Evolutionary conservation across 2,888 invertebrate species (phyloP).

Genomic region (Scelioninae gen. 1): DNA sequence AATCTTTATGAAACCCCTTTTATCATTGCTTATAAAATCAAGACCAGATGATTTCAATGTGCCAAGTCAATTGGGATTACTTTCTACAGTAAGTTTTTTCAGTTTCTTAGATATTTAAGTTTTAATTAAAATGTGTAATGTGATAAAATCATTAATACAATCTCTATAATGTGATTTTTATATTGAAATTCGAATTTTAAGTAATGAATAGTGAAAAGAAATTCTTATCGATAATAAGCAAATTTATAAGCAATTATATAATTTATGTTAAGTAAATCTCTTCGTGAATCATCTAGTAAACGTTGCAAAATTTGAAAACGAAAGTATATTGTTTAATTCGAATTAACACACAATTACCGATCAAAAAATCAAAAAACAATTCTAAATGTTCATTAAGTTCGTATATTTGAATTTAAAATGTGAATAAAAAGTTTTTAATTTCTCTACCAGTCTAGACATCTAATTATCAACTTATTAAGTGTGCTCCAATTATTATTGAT

Average conservation of each 20-base stretch:
- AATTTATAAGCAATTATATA: no score
- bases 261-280: background rate
- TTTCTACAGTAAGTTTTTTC: constrained; percentile 5
- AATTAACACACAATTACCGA: constrained; percentile 12
- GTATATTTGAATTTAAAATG: constrained; percentile 6
- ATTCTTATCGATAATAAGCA: no score
- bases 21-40: no score
- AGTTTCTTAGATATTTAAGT: no score
- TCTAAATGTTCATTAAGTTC: background rate
- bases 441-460: background rate
- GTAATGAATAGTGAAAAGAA: no score
- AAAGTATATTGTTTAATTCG: no score
- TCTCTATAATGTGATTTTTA: no score
- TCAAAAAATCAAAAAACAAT: background rate
- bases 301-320: background rate
- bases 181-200: no score
- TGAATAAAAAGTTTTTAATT: background rate
- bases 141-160: no score
- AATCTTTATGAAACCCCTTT: no score
- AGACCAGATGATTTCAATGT: no score
- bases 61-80: background rate
- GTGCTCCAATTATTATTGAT: constrained; percentile 1
- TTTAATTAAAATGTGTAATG: no score
- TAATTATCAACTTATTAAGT: constrained; percentile 24
- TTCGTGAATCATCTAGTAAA: background rate